Conservation (phyloP, 2,797 vertebrate species). For the Trachurus trachurus region DNA sequence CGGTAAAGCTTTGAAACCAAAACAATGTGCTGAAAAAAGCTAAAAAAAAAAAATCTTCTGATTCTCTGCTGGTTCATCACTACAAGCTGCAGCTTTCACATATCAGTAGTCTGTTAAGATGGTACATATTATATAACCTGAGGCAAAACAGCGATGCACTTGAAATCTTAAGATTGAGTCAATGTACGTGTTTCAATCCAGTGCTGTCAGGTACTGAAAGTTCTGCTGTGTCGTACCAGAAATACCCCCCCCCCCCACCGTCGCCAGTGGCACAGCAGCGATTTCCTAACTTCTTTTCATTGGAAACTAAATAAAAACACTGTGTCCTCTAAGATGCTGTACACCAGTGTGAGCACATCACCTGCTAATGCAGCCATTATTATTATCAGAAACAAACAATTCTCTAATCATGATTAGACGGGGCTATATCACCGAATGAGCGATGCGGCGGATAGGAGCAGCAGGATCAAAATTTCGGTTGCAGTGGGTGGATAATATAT, state of each 20-base stretch:
- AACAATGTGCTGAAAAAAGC: neutral
- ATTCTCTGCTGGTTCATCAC: neutral
- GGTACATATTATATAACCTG: neutral
- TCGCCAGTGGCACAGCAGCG: neutral
- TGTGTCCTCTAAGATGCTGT: slow-evolving; percentile 19
- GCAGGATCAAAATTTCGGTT: slow-evolving; percentile 68
- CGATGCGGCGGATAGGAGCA: slow-evolving; percentile 48
- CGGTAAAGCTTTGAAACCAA: neutral
- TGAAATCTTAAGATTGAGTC: neutral
- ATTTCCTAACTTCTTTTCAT: slow-evolving; percentile 35
- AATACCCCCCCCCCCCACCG: neutral
- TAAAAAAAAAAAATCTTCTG: neutral
- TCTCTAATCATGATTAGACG: slow-evolving; percentile 60
- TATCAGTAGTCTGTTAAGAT: neutral
- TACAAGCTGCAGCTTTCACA: neutral
- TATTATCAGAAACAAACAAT: slow-evolving; percentile 73
- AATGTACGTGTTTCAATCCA: neutral
- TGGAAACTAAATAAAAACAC: slow-evolving; percentile 28
- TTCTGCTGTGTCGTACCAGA: neutral
- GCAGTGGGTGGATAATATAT: slow-evolving; percentile 74
- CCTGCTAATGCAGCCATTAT: slow-evolving; percentile 69
- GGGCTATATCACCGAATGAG: slow-evolving; percentile 40
- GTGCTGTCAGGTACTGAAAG: neutral
- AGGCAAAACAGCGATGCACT: neutral
- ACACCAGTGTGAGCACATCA: slow-evolving; percentile 35